Evolutionary conservation across 1,140 invertebrate genomes (phyloP).

Genomic region (Pomacea maculata): DNA sequence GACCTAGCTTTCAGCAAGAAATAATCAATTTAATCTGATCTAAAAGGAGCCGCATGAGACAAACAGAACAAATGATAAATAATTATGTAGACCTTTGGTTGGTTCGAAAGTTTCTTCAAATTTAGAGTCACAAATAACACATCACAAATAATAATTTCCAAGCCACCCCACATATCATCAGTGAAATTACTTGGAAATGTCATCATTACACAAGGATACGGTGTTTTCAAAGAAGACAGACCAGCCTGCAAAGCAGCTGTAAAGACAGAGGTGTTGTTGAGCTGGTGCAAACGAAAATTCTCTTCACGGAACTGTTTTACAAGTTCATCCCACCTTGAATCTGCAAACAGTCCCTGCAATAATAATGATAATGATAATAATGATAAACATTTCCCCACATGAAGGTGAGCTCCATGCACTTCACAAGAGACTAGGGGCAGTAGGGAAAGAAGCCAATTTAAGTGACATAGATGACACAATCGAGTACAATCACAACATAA

Average conservation of each 20-base stretch:
- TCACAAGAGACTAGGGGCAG: no score
- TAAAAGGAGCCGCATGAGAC: no score
- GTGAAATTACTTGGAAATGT: neutral
- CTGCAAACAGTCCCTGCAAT: conserved; percentile 73
- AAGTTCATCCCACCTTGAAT: conserved; percentile 80
- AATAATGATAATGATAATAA: neutral
- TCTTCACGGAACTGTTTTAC: conserved; percentile 92
- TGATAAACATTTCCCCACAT: neutral
- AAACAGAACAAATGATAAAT: no score
- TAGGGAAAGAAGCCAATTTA: neutral
- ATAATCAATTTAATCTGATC: no score
- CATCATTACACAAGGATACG: conserved; percentile 68
- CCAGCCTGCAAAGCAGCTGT: conserved; percentile 91
- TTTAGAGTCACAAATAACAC: no score
- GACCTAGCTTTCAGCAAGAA: no score
- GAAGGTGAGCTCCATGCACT: no score
- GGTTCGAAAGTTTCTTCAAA: no score
- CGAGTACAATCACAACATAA: no score
- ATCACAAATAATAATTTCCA: no score
- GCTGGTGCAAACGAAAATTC: conserved; percentile 92
- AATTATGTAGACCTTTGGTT: no score
- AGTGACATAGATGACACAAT: neutral
- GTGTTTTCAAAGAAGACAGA: conserved; percentile 93
- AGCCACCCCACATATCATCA: no score
- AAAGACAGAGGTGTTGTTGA: conserved; percentile 90